Evolutionary conservation across 2,888 invertebrate species (phyloP).

Genomic region (Agrypnus murinus): DNA sequence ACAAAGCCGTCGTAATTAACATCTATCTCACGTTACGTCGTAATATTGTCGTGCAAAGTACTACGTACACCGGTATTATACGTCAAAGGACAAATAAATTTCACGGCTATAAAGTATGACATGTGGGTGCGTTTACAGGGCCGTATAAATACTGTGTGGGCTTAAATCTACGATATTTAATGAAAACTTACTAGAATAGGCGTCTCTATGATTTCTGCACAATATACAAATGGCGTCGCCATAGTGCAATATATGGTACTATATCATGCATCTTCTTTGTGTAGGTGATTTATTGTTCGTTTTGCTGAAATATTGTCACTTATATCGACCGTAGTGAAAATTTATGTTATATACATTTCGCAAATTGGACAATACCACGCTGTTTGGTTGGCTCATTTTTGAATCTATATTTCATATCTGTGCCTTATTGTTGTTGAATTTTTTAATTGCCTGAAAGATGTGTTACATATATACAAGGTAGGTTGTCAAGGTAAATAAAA

Average conservation of each 20-base stretch:
- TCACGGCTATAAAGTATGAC: conserved; percentile 31
- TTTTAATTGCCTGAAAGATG: conserved; percentile 23
- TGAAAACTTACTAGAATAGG: conserved; percentile 44
- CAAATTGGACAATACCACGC: conserved; percentile 39
- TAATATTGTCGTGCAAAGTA: conserved; percentile 28
- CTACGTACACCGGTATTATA: conserved; percentile 1
- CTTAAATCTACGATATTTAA: conserved; percentile 38
- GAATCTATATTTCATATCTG: conserved; percentile 27
- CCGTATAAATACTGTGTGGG: conserved; percentile 44
- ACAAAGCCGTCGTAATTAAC: conserved; percentile 23
- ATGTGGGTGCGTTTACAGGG: conserved; percentile 43
- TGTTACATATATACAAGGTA: conserved; percentile 7
- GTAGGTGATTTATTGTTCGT: conserved; percentile 46
- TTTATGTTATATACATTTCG: conserved; percentile 44
- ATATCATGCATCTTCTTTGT: conserved; percentile 49
- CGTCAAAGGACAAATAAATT: conserved; percentile 31
- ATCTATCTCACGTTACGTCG: conserved; percentile 31
- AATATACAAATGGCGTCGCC: conserved; percentile 33
- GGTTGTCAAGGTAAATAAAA: conserved; percentile 29
- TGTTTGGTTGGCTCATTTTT: conserved; percentile 19
- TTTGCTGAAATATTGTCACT: conserved; percentile 52
- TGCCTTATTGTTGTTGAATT: conserved; percentile 14
- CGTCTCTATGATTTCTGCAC: conserved; percentile 38
- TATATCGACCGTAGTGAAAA: conserved; percentile 50
- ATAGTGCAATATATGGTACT: conserved; percentile 26